Evolutionary conservation across 2,113 vertebrate species (phyloP).

Genomic region (Conger conger): DNA sequence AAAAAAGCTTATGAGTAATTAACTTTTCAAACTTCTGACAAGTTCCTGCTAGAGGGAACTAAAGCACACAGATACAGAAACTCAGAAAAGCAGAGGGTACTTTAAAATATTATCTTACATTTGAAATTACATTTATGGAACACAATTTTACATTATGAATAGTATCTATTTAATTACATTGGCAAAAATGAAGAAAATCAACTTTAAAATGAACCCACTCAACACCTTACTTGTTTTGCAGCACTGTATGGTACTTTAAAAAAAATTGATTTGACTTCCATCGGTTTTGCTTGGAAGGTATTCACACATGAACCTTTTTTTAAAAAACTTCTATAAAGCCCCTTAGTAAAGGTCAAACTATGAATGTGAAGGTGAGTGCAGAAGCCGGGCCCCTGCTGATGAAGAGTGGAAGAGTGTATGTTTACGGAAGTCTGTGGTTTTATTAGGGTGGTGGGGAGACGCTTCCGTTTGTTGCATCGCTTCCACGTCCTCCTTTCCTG

Average conservation of each 20-base stretch:
- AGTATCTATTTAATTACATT: slow-evolving; percentile 78
- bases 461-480: slow-evolving; percentile 52
- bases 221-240: slow-evolving; percentile 65
- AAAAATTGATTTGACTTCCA: slow-evolving; percentile 29
- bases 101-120: slow-evolving; percentile 92
- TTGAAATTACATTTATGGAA: slow-evolving; percentile 81
- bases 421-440: neutral
- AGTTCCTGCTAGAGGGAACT: slow-evolving; percentile 50
- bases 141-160: slow-evolving; percentile 86
- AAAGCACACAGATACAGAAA: slow-evolving; percentile 52
- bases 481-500: slow-evolving; percentile 47
- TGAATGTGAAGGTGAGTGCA: neutral
- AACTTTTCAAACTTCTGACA: slow-evolving; percentile 34
- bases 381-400: slow-evolving; percentile 5
- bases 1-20: slow-evolving; percentile 33
- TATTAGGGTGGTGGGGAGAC: neutral
- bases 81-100: slow-evolving; percentile 58
- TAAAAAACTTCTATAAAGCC: slow-evolving; percentile 53
- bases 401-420: slow-evolving; percentile 48
- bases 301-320: slow-evolving; percentile 35
- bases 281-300: slow-evolving; percentile 40
- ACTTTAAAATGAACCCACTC: slow-evolving; percentile 49
- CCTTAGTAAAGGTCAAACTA: slow-evolving; percentile 9
- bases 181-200: slow-evolving; percentile 62
- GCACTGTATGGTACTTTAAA: slow-evolving; percentile 52